Evolutionary conservation across 2,113 vertebrate genomes (phyloP), one percentile per base, ranked within the genome.

Genomic region (Tetrax tetrax): DNA sequence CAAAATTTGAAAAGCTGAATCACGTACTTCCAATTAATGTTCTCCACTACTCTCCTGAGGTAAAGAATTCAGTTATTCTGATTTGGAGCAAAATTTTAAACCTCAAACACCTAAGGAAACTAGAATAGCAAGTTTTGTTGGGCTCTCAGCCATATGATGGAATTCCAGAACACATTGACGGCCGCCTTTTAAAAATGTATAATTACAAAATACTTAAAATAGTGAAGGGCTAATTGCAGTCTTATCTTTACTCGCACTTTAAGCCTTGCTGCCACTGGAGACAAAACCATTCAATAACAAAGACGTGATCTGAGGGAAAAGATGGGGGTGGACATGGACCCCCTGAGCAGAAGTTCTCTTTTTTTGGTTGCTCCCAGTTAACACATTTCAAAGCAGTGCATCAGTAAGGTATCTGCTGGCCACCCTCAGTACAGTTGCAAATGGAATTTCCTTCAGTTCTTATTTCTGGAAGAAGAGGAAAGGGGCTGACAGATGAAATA

Each of bases 401-500:
- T 41, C 25, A 13, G 14, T 43, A 10, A 27, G 22, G 27, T 47
- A 9, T 48, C 20, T 69, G 31, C 43, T 85, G 70, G 37, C 57
- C 41, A 23, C 24, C 12, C 45, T 51, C 56, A 33, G 51, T 29
- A 77, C 29, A 51, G 25, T 6, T 83, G 85, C 79, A 88, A 59
- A 50, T 75, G 79, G n/a, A 83, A 86, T 88, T 95, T 86, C 85
- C 68, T 94, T 95, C 68, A 47, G 60, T 94, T 86, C 63, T 74
- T 57, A 37, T 66, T 93, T 86, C 76, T 86, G 59, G 47, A 76
- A 61, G 69, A 77, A 70, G 33, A 84, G 45, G 37, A 72, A 79
- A 77, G 24, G 21, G 19, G 31, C 28, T 81, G 87, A 70, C 50
- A 35, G 51, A 66, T 47, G 68, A 81, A 28, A 45, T 66, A 87